phyloP scores from a whole-genome alignment of 2,888 invertebrate genomes.

The Unio pictorum region DNA sequence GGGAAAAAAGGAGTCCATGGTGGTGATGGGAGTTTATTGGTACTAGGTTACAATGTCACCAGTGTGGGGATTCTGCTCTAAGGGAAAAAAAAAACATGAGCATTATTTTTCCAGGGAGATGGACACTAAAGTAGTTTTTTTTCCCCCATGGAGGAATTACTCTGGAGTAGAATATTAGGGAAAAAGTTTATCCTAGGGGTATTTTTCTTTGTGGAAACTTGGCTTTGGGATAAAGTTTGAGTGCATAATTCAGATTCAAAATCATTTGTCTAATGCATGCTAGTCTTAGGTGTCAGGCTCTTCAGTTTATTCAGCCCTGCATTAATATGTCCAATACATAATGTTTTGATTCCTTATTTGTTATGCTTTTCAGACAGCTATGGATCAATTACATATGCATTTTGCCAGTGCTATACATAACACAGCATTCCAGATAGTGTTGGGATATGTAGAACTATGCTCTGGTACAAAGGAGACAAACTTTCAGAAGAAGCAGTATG shows the following conservation, averaged over 20 bases:
- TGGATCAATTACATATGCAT: slow-evolving; percentile 96
- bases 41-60: too few relatives aligned
- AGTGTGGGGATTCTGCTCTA: too few relatives aligned
- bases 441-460: slow-evolving; percentile 70
- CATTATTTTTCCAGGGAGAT: too few relatives aligned
- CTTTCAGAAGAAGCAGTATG: slow-evolving; percentile 81
- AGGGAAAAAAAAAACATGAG: too few relatives aligned
- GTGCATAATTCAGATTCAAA: too few relatives aligned
- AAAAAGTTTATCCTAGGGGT: neutral
- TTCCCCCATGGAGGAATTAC: too few relatives aligned
- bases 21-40: too few relatives aligned
- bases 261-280: neutral
- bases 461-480: slow-evolving; percentile 55
- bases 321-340: neutral
- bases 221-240: too few relatives aligned
- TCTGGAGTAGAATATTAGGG: too few relatives aligned
- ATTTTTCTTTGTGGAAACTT: neutral
- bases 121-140: too few relatives aligned
- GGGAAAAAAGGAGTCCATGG: too few relatives aligned
- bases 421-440: slow-evolving; percentile 71
- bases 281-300: neutral
- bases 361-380: slow-evolving; percentile 79
- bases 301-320: neutral
- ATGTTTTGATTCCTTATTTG: neutral
- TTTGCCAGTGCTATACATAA: slow-evolving; percentile 90